Conservation (phyloP, 2,113 vertebrate species). For the crab-eating macaque (Macaca fascicularis) region DNA sequence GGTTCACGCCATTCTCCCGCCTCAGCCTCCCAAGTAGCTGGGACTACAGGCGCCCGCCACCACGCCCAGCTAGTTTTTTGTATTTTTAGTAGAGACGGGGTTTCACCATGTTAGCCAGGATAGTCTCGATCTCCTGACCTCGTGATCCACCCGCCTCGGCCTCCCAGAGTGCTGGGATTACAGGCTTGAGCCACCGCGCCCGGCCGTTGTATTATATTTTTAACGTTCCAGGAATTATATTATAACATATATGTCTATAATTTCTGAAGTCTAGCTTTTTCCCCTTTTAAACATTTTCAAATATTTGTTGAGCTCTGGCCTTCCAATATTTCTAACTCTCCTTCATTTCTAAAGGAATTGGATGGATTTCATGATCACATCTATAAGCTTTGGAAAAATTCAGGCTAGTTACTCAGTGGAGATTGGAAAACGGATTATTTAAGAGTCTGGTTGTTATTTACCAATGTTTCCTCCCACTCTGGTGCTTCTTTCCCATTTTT, state of each 20-base stretch:
- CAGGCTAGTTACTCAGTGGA: not conserved
- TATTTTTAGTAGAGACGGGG: too few species aligned
- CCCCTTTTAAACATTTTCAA: not conserved
- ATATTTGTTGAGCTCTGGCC: not conserved
- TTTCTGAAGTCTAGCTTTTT: not conserved
- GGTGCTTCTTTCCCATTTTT: not conserved
- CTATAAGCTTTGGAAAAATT: not conserved
- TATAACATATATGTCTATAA: not conserved
- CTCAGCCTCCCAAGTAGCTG: too few species aligned
- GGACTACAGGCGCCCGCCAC: too few species aligned
- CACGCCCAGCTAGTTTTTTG: too few species aligned
- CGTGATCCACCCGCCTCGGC: too few species aligned
- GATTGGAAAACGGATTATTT: not conserved
- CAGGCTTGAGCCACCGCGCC: too few species aligned
- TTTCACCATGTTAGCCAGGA: too few species aligned
- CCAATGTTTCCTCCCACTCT: not conserved
- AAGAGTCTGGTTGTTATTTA: not conserved
- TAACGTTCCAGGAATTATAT: not conserved
- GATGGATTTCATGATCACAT: not conserved
- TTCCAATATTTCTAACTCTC: not conserved
- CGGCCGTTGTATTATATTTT: too few species aligned
- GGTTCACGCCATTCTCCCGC: too few species aligned
- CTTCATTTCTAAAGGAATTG: not conserved
- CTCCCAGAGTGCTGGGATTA: too few species aligned
- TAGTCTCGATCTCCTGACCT: too few species aligned